phyloP scores from a whole-genome alignment of 2,113 vertebrate genomes.

The Thryonomys swinderianus region DNA sequence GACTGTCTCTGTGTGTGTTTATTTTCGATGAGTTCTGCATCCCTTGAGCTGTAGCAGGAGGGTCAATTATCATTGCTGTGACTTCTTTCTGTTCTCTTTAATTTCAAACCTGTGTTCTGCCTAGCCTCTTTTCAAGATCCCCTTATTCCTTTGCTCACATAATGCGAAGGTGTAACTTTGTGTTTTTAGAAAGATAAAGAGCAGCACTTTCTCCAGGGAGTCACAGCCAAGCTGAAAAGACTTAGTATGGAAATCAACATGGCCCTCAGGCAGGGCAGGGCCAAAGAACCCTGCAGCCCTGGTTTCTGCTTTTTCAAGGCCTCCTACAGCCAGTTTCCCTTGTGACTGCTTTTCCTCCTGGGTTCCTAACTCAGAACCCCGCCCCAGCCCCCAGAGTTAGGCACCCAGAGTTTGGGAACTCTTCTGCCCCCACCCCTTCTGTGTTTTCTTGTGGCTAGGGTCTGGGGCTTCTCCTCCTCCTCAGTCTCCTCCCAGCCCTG shows the following conservation, averaged over 20 bases:
- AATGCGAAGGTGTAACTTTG: not conserved
- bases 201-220: not conserved
- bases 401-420: not conserved
- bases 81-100: not conserved
- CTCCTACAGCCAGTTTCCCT: not conserved
- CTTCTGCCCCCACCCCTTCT: not conserved
- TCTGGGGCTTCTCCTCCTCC: not conserved
- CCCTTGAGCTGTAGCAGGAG: not conserved
- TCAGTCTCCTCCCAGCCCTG: not conserved
- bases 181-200: not conserved
- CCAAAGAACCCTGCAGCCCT: not conserved
- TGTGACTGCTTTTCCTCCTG: not conserved
- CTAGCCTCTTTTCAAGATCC: not conserved
- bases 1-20: not conserved
- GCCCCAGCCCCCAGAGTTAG: not conserved
- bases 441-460: not conserved
- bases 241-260: not conserved
- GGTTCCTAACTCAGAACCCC: not conserved
- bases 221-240: not conserved
- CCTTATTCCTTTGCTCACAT: not conserved
- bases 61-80: not conserved
- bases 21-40: conserved; percentile 44
- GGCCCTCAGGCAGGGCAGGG: not conserved
- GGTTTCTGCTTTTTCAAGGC: not conserved
- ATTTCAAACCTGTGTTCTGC: not conserved